Evolutionary conservation across 2,888 invertebrate species (phyloP).

Genomic region (Theretra japonica): DNA sequence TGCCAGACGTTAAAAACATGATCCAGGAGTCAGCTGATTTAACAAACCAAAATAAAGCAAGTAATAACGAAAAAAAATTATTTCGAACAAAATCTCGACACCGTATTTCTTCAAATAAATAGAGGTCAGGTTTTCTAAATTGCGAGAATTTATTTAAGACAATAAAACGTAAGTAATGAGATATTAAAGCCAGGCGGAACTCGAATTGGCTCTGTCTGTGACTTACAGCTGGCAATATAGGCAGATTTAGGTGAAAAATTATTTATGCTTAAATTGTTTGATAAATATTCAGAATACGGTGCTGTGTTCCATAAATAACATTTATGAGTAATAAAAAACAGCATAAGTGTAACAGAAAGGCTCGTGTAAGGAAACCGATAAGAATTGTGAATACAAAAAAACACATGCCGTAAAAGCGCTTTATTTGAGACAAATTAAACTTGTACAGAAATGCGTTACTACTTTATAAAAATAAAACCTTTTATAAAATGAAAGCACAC

Average conservation of each 20-base stretch:
- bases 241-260: background rate
- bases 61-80: slow-evolving; percentile 12
- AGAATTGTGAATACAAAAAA: slow-evolving; percentile 11
- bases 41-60: background rate
- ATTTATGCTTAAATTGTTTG: background rate
- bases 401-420: background rate
- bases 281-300: background rate
- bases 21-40: background rate
- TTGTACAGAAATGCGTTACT: background rate
- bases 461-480: background rate
- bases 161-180: slow-evolving; percentile 7
- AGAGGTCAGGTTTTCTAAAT: background rate
- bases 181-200: slow-evolving; percentile 16
- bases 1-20: background rate
- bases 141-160: slow-evolving; percentile 10
- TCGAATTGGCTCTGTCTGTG: background rate
- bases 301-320: background rate
- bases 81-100: background rate
- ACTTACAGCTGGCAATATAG: background rate
- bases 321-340: background rate
- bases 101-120: background rate
- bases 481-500: background rate
- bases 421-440: slow-evolving; percentile 10
- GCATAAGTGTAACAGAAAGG: background rate
- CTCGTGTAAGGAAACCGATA: slow-evolving; percentile 9